Conservation (phyloP, 2,113 vertebrate species). For the Shinisaurus crocodilurus region DNA sequence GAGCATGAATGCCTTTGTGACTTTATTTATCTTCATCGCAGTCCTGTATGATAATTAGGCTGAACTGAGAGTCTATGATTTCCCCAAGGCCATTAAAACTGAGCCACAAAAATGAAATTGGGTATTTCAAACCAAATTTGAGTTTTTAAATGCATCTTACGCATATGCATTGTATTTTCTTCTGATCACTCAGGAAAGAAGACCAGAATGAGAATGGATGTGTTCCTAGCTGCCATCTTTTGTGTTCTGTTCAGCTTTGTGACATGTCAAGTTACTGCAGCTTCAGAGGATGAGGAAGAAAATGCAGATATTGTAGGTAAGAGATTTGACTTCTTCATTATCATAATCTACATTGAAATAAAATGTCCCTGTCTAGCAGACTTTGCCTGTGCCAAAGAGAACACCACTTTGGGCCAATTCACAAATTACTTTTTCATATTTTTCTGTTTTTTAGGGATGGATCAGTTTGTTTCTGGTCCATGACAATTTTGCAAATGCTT, state of each 20-base stretch:
- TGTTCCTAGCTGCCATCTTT: conserved; percentile 7
- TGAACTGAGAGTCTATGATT: background rate
- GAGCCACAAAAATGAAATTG: background rate
- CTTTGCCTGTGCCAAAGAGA: background rate
- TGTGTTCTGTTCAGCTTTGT: conserved; percentile 51
- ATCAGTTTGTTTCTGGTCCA: background rate
- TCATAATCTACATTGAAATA: background rate
- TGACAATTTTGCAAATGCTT: background rate
- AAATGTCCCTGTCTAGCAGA: background rate
- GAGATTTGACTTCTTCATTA: background rate
- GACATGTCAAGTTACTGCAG: background rate
- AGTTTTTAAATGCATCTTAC: background rate
- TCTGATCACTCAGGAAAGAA: conserved; percentile 56
- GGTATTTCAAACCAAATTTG: background rate
- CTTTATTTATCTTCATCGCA: background rate
- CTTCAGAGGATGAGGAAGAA: conserved; percentile 24
- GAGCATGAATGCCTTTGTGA: background rate
- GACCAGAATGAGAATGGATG: conserved; percentile 54
- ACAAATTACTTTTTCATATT: background rate
- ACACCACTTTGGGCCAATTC: background rate
- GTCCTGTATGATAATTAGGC: background rate
- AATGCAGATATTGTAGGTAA: conserved; percentile 62
- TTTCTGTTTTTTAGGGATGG: background rate
- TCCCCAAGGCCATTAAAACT: background rate
- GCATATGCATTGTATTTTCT: background rate